Evolutionary conservation across 2,113 vertebrate genomes (phyloP).

Genomic region (Ardeotis arabs): DNA sequence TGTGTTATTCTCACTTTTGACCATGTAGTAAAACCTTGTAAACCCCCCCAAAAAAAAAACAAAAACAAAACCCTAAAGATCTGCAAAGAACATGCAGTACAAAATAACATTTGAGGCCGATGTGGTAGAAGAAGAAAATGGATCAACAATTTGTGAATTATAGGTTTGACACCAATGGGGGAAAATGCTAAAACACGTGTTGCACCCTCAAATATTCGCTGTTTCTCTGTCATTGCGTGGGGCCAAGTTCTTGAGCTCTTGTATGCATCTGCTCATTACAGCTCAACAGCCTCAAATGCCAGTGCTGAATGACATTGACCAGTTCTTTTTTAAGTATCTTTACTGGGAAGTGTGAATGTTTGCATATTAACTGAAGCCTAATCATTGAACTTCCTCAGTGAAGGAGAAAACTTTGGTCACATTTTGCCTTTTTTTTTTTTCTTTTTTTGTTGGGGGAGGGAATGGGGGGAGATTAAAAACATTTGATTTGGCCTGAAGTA

Average conservation of each 20-base stretch:
- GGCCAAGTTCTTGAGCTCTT: conserved; percentile 47
- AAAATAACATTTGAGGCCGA: conserved; percentile 70
- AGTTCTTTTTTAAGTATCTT: conserved; percentile 76
- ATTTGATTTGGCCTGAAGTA: conserved; percentile 91
- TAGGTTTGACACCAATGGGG: conserved; percentile 52
- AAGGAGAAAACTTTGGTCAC: conserved; percentile 76
- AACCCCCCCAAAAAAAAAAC: not conserved
- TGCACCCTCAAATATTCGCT: conserved; percentile 57
- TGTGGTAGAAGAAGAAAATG: conserved; percentile 67
- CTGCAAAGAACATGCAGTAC: conserved; percentile 65
- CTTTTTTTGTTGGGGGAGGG: not conserved
- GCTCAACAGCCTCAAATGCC: conserved; percentile 30
- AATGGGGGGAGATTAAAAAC: conserved; percentile 76
- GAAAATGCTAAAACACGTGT: conserved; percentile 54
- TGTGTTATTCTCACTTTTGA: conserved; percentile 62
- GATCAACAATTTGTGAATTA: conserved; percentile 73
- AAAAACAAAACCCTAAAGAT: not conserved
- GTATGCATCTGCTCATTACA: conserved; percentile 13
- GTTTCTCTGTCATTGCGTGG: not conserved
- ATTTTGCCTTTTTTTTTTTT: conserved; percentile 47
- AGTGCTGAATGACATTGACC: conserved; percentile 45
- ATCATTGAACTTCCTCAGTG: conserved; percentile 72
- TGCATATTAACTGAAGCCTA: conserved; percentile 70
- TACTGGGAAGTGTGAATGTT: conserved; percentile 76
- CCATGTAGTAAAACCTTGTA: conserved; percentile 36